A percentile compares a stretch with the other conserved stretches of the same genome.
These are phyloP conservation scores for Psilopsiagon aurifrons DNA, from an alignment of 2,113 vertebrate genomes.

Conservation along the genomic window DNA sequence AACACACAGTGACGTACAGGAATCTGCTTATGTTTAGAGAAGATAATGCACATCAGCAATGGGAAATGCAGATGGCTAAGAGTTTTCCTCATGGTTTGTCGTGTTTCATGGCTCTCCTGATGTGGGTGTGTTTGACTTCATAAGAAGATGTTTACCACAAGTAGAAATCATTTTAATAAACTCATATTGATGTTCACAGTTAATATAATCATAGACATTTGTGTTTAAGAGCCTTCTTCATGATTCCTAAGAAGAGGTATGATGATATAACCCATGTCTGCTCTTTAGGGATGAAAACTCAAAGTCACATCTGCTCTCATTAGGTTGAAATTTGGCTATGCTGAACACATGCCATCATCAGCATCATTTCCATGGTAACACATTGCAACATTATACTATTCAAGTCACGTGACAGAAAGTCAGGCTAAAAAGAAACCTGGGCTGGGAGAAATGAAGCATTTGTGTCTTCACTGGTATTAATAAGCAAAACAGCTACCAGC, in stretches of 20 bases:
- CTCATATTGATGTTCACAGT: not conserved
- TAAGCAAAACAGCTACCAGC: conserved; percentile 61
- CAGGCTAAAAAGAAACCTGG: conserved; percentile 52
- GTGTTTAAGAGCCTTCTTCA: not conserved
- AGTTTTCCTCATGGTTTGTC: not conserved
- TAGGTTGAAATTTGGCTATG: conserved; percentile 56
- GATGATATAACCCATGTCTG: not conserved
- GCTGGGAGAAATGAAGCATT: not conserved
- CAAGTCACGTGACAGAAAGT: conserved; percentile 32
- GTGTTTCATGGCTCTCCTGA: not conserved
- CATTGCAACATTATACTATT: conserved; percentile 26
- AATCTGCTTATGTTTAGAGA: conserved; percentile 30
- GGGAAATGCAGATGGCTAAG: not conserved
- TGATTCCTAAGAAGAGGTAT: not conserved
- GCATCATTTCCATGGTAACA: conserved; percentile 58
- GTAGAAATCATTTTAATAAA: not conserved
- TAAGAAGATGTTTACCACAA: not conserved
- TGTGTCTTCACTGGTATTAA: conserved; percentile 45
- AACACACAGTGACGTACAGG: not conserved
- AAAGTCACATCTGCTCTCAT: conserved; percentile 41
- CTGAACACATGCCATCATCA: conserved; percentile 50
- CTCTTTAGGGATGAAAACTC: not conserved
- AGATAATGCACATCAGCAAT: not conserved
- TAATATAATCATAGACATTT: not conserved
- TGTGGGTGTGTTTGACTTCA: not conserved